Conservation (phyloP, 2,113 vertebrate genomes). For the Callorhinus ursinus region DNA sequence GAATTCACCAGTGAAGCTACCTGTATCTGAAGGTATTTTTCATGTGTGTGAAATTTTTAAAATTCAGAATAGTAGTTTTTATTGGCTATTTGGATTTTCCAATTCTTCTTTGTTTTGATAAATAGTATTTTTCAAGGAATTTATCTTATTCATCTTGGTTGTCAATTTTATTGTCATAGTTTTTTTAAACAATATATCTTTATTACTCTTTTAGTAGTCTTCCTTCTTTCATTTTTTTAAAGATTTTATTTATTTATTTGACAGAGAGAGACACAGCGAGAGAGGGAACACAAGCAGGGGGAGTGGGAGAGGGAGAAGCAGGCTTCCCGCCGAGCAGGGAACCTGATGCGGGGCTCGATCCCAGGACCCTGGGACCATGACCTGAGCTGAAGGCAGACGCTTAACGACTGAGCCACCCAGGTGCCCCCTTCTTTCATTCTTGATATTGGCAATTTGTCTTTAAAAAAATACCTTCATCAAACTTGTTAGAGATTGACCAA, state of each 20-base stretch:
- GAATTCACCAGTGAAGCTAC: not conserved
- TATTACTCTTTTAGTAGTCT: not conserved
- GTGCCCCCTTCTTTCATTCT: not conserved
- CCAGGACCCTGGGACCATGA: no score
- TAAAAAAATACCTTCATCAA: not conserved
- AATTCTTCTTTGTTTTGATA: not conserved
- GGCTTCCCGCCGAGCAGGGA: no score
- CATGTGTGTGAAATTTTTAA: not conserved
- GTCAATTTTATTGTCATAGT: not conserved
- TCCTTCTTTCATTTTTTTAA: not conserved
- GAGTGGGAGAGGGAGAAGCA: no score
- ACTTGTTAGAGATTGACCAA: not conserved
- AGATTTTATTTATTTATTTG: no score
- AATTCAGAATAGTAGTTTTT: not conserved
- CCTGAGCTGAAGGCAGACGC: no score
- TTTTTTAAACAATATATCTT: not conserved
- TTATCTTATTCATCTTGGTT: not conserved
- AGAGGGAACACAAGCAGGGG: no score
- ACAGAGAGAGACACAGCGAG: no score
- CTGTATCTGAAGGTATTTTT: not conserved
- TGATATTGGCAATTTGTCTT: not conserved
- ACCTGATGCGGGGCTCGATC: no score
- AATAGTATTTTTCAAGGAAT: not conserved
- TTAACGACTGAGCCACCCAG: no score
- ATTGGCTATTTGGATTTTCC: not conserved